Percentiles rank a stretch among this genome's conserved stretches.
Evolutionary conservation across 2,797 vertebrate species (phyloP).

Genomic region (Hafferia zeledoni): DNA sequence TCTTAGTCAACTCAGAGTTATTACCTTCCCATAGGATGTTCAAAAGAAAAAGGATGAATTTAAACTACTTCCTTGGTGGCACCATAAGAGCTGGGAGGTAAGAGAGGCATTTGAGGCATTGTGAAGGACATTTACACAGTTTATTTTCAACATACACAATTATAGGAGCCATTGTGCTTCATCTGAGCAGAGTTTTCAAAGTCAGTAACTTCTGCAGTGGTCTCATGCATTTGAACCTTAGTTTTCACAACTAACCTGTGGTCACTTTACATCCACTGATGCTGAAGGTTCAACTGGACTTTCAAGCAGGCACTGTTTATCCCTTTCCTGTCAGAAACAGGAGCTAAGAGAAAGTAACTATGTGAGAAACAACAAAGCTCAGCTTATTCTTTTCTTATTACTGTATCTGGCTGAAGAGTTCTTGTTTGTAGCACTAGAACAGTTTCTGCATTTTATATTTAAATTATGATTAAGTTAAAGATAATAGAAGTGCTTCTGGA

Average conservation of each 20-base stretch:
- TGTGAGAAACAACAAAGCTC: background rate
- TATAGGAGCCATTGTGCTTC: background rate
- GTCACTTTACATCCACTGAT: background rate
- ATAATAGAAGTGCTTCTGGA: background rate
- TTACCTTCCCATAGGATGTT: background rate
- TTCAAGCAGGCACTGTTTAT: background rate
- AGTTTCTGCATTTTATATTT: background rate
- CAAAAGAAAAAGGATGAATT: background rate
- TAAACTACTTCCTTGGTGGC: background rate
- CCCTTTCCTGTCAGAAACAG: background rate
- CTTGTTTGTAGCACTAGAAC: background rate
- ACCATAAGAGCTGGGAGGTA: background rate
- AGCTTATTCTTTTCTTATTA: background rate
- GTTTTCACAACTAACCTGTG: background rate
- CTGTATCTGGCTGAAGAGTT: background rate
- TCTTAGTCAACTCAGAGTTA: background rate
- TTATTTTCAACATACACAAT: background rate
- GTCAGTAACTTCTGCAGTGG: background rate
- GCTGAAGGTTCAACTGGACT: background rate
- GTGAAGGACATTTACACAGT: background rate
- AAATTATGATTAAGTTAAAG: background rate
- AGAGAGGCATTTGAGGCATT: background rate
- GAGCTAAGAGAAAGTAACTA: background rate
- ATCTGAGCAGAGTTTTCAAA: background rate
- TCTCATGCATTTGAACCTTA: background rate